Evolutionary conservation across 2,888 invertebrate genomes (phyloP).

Genomic region (Resseliella maxima): DNA sequence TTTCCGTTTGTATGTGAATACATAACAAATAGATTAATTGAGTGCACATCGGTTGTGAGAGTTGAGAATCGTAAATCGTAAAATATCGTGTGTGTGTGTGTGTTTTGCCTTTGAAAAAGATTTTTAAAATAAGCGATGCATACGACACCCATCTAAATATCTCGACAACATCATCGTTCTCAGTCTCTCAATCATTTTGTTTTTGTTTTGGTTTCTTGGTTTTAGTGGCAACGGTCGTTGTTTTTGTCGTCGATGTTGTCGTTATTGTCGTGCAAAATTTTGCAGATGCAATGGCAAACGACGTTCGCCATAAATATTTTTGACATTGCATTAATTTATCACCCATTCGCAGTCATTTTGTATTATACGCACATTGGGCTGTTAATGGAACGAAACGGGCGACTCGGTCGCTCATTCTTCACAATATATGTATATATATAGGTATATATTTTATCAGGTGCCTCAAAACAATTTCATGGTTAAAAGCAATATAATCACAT

Average conservation of each 20-base stretch:
- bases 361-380: neutral
- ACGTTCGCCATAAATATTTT: slow-evolving; percentile 43
- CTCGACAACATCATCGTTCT: slow-evolving; percentile 2
- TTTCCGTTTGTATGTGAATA: slow-evolving; percentile 13
- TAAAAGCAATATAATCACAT: slow-evolving; percentile 39
- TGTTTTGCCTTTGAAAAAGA: too few species aligned
- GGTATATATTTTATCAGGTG: slow-evolving; percentile 47
- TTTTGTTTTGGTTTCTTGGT: neutral
- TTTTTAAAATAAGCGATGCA: slow-evolving; percentile 23
- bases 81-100: too few species aligned
- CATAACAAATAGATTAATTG: slow-evolving; percentile 51
- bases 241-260: too few species aligned
- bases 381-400: slow-evolving; percentile 8
- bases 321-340: slow-evolving; percentile 55
- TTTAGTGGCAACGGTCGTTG: neutral
- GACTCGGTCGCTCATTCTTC: neutral
- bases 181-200: neutral
- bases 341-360: neutral
- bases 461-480: slow-evolving; percentile 36
- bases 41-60: neutral
- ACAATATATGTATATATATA: too few species aligned
- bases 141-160: slow-evolving; percentile 40
- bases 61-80: neutral
- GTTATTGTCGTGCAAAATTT: too few species aligned
- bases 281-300: neutral